Percentiles rank a stretch among this genome's conserved stretches.
Conservation (phyloP, 2,797 vertebrate species). For the Eulemur rubriventer region DNA sequence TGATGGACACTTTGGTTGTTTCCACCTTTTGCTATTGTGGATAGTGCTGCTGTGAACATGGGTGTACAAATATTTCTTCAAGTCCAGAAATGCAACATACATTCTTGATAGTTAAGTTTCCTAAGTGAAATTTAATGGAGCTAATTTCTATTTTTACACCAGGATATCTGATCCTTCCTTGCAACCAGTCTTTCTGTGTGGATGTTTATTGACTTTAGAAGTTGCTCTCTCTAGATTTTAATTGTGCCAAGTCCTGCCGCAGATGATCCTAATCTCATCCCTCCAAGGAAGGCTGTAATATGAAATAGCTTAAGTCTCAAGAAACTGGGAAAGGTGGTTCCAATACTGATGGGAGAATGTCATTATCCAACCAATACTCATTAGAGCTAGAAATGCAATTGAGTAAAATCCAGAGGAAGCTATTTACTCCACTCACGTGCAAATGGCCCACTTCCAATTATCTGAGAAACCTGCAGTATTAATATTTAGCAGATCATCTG, state of each 20-base stretch:
- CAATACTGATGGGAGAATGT: neutral
- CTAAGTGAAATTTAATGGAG: neutral
- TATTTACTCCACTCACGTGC: neutral
- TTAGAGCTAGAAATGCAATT: neutral
- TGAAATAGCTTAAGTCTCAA: neutral
- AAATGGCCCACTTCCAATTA: neutral
- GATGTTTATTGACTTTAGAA: conserved; percentile 73
- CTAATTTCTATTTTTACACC: conserved; percentile 20
- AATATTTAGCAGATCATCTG: neutral
- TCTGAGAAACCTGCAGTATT: neutral
- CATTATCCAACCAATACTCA: neutral
- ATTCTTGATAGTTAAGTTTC: neutral
- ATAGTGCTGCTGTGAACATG: neutral
- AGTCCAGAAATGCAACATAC: neutral
- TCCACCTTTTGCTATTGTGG: neutral
- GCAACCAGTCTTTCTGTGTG: conserved; percentile 50
- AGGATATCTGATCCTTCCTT: conserved; percentile 18
- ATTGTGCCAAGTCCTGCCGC: conserved; percentile 63
- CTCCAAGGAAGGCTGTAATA: conserved; percentile 60
- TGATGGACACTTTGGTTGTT: neutral
- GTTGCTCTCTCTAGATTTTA: conserved; percentile 72
- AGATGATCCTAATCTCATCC: conserved; percentile 60
- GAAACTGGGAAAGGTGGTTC: neutral
- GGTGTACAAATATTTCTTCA: neutral
- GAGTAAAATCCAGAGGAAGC: neutral